Evolutionary conservation across 1,140 invertebrate genomes (phyloP).

Genomic region (Hycleus cichorii): DNA sequence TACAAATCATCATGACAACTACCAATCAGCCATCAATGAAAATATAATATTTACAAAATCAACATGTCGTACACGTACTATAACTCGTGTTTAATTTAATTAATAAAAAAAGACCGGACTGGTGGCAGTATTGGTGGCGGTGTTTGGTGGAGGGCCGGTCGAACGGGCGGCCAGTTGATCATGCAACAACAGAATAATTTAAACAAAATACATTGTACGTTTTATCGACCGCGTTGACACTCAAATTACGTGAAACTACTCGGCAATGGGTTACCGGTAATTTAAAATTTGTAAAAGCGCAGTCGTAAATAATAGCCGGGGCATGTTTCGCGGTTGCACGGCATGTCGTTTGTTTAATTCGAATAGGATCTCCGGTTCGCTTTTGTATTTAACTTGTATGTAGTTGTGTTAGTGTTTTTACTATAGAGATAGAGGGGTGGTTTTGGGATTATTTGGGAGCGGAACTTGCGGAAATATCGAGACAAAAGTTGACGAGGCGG

Average conservation of each 20-base stretch:
- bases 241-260: conserved; percentile 13
- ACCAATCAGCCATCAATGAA: no score
- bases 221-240: conserved; percentile 12
- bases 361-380: conserved; percentile 23
- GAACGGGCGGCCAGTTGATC: no score
- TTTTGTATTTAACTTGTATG: conserved; percentile 1
- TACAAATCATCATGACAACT: no score
- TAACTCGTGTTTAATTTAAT: no score
- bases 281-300: conserved; percentile 16
- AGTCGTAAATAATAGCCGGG: conserved; percentile 15
- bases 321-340: conserved; percentile 19
- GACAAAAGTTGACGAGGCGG: conserved; percentile 29
- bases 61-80: no score
- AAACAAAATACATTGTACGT: neutral
- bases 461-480: conserved; percentile 27
- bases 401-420: no score
- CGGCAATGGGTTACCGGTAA: conserved; percentile 11
- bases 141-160: no score
- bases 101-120: no score
- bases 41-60: no score
- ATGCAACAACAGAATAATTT: no score
- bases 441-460: conserved; percentile 23
- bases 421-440: neutral
- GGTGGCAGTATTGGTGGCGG: no score
- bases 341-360: conserved; percentile 24